Conservation (phyloP, 2,888 invertebrate genomes). For the Rosalia funebris region DNA sequence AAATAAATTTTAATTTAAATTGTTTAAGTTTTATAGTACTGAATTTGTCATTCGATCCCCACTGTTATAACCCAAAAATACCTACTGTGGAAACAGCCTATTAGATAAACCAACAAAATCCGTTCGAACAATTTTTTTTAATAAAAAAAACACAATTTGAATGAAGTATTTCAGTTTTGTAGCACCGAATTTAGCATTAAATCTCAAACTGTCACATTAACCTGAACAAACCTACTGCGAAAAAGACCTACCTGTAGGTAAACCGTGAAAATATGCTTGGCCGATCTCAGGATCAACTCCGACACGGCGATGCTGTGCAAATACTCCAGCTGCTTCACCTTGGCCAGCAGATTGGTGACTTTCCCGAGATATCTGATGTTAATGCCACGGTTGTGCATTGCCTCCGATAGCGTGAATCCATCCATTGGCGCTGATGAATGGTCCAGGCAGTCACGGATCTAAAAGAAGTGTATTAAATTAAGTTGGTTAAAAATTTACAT, state of each 20-base stretch:
- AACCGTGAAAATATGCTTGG: conserved; percentile 92
- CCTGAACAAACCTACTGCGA: too few relatives aligned
- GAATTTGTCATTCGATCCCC: too few relatives aligned
- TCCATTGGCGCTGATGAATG: conserved; percentile 96
- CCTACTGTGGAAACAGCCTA: too few relatives aligned
- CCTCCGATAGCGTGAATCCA: conserved; percentile 90
- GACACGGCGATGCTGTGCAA: conserved; percentile 88
- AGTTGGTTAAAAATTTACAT: not conserved
- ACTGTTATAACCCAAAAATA: too few relatives aligned
- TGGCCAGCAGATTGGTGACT: conserved; percentile 81
- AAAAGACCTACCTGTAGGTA: conserved; percentile 81
- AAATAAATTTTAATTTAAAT: too few relatives aligned
- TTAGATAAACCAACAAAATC: too few relatives aligned
- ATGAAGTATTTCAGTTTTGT: conserved; percentile 16
- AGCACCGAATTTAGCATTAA: too few relatives aligned
- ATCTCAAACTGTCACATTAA: too few relatives aligned
- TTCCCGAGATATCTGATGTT: conserved; percentile 97
- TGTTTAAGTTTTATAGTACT: too few relatives aligned
- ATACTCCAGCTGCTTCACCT: conserved; percentile 85
- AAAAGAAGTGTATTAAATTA: conserved; percentile 30
- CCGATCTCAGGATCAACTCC: conserved; percentile 89
- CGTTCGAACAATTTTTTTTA: conserved; percentile 3
- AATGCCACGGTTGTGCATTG: conserved; percentile 94
- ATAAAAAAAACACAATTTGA: not conserved
- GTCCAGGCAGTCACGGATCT: conserved; percentile 90